These are phyloP conservation scores for Microtus pennsylvanicus DNA, from an alignment of 2,113 vertebrate genomes.

Conservation along the genomic window DNA sequence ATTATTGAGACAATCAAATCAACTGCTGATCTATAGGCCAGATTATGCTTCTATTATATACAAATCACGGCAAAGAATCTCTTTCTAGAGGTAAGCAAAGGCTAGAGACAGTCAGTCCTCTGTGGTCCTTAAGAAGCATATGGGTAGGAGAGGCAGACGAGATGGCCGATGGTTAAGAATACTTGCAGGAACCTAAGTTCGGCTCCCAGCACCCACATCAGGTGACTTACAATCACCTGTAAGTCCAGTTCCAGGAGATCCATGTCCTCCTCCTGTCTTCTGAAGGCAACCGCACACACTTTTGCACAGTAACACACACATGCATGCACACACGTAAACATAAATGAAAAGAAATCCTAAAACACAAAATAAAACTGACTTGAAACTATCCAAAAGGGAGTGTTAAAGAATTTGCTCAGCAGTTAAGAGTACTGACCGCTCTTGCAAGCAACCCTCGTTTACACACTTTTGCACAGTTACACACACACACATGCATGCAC, in stretches of 20 bases:
- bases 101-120: background rate
- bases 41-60: slow-evolving; percentile 47
- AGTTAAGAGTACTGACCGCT: background rate
- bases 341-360: background rate
- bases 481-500: background rate
- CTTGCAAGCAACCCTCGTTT: background rate
- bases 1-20: slow-evolving; percentile 58
- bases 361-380: background rate
- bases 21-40: slow-evolving; percentile 41
- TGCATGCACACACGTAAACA: background rate
- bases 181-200: too few relatives aligned
- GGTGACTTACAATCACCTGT: background rate
- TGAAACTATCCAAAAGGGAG: background rate
- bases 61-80: slow-evolving; percentile 55
- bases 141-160: too few relatives aligned
- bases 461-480: background rate
- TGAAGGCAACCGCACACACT: background rate
- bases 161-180: background rate
- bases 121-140: background rate
- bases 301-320: background rate
- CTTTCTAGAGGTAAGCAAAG: background rate
- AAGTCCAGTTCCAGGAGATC: background rate
- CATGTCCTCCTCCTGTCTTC: background rate
- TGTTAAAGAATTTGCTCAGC: background rate
- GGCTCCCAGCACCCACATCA: background rate